These are phyloP conservation scores for Thamnophis sirtalis DNA, from an alignment of 2,113 vertebrate genomes.

Conservation along the genomic window DNA sequence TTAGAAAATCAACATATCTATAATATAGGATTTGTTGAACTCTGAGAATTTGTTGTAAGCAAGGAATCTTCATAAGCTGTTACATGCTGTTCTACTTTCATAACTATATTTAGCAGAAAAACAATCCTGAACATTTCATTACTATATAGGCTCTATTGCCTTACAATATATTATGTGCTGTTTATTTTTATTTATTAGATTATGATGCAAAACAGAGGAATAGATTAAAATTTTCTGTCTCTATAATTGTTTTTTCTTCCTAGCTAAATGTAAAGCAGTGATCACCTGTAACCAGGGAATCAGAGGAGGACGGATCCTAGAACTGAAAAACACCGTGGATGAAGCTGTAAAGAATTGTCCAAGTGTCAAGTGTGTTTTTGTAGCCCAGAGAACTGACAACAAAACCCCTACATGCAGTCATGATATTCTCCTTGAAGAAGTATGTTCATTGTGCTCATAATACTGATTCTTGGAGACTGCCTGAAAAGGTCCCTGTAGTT, in stretches of 20 bases:
- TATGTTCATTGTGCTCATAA: slow-evolving; percentile 52
- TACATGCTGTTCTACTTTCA: background rate
- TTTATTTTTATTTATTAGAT: background rate
- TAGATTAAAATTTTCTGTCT: background rate
- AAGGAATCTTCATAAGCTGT: background rate
- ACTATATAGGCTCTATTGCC: background rate
- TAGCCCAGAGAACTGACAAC: slow-evolving; percentile 80
- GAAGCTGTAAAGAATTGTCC: slow-evolving; percentile 81
- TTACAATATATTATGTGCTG: background rate
- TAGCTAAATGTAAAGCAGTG: slow-evolving; percentile 86
- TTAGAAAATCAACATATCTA: background rate
- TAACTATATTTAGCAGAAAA: background rate
- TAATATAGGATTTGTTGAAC: background rate
- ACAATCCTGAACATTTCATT: background rate
- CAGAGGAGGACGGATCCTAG: slow-evolving; percentile 75
- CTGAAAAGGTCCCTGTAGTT: no score
- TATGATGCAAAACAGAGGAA: background rate
- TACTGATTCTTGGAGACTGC: no score
- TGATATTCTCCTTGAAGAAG: slow-evolving; percentile 84
- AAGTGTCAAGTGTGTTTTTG: slow-evolving; percentile 76
- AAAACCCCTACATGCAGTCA: slow-evolving; percentile 70
- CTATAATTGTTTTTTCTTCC: slow-evolving; percentile 41
- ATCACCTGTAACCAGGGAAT: slow-evolving; percentile 86
- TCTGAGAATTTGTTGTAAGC: background rate
- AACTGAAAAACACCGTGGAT: slow-evolving; percentile 83